Evolutionary conservation across 2,888 invertebrate species (phyloP), one percentile per base, ranked within the genome.

Genomic region (Watsonalla cultraria): DNA sequence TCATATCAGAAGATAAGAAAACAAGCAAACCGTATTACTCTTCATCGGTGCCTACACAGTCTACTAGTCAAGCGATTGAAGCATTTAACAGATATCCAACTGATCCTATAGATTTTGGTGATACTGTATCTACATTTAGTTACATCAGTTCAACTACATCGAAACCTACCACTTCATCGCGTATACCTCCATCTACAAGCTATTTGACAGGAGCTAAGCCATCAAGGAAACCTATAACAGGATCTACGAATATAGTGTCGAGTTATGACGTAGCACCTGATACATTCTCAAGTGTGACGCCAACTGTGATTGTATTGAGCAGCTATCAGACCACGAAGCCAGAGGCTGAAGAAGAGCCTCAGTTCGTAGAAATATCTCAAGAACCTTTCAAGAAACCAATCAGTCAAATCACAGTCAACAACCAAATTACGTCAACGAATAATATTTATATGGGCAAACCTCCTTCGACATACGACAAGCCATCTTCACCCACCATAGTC

Each of bases 401-500:
- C 14, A 89, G 76, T 55, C 84, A 85, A 53, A 92, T 93, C 0
- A 93, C 93, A 5, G 93, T 93, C 0, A 93, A 93, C 62, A 93
- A 93, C 61, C 91, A 93, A 61, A 92, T 93, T 34, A 91, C 91
- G 52, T 92, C 93, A 7, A 93, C 92, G 11, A 92, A 91, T 55
- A 87, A 88, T 66, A 82, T 92, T 57, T 91, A 85, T 52, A 76
- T 90, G 71, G 80, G 78, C 5, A 86, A 87, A 71, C 89, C 90
- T 2, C 66, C 80, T 0, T 61, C 67, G 14, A 65, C 60, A 9
- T 90, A 92, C 7, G 92, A 93, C 37, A 86, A 86, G 52, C 93
- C 86, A 0, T 82, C 94, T 8, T 91, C 92, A 0, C 93, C 94
- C 1, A 94, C 94, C 0, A 89, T 94, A 6, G 84, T 93, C 5